These are phyloP conservation scores for Leptinotarsa haldemani DNA, from an alignment of 2,888 invertebrate genomes.

Conservation along the genomic window DNA sequence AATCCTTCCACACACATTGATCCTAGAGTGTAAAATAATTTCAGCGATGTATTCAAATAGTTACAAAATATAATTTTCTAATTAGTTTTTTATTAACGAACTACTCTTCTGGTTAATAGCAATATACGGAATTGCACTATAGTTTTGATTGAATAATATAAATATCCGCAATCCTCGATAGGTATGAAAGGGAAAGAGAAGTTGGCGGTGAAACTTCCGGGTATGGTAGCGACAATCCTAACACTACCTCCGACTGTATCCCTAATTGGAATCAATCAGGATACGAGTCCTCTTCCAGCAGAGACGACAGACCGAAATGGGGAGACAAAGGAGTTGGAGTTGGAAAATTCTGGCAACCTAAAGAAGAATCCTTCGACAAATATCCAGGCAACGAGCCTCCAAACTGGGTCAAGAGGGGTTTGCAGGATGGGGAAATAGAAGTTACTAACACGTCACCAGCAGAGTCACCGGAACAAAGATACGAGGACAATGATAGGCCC, in stretches of 20 bases:
- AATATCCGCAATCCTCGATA: slow-evolving; percentile 27
- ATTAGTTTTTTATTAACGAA: too few relatives aligned
- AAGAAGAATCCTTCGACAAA: slow-evolving; percentile 51
- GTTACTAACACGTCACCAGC: slow-evolving; percentile 66
- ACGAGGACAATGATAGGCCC: slow-evolving; percentile 61
- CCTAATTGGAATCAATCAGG: slow-evolving; percentile 55
- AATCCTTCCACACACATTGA: too few relatives aligned
- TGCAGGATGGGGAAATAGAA: slow-evolving; percentile 65
- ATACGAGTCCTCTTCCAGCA: slow-evolving; percentile 63
- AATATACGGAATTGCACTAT: not conserved
- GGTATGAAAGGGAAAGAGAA: slow-evolving; percentile 64
- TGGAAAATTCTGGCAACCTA: slow-evolving; percentile 76
- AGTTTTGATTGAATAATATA: not conserved
- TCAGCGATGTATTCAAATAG: too few relatives aligned
- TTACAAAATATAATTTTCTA: too few relatives aligned
- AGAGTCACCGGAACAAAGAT: slow-evolving; percentile 64
- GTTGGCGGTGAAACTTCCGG: slow-evolving; percentile 83
- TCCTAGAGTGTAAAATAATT: too few relatives aligned
- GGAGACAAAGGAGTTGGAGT: slow-evolving; percentile 78
- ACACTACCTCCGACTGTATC: slow-evolving; percentile 63
- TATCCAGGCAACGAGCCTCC: slow-evolving; percentile 61
- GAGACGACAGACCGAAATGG: slow-evolving; percentile 79
- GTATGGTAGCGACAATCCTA: slow-evolving; percentile 82
- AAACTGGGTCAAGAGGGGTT: slow-evolving; percentile 69
- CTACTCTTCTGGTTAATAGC: not conserved